Conservation (phyloP, 2,797 vertebrate species). For the Cirrhinus molitorella region DNA sequence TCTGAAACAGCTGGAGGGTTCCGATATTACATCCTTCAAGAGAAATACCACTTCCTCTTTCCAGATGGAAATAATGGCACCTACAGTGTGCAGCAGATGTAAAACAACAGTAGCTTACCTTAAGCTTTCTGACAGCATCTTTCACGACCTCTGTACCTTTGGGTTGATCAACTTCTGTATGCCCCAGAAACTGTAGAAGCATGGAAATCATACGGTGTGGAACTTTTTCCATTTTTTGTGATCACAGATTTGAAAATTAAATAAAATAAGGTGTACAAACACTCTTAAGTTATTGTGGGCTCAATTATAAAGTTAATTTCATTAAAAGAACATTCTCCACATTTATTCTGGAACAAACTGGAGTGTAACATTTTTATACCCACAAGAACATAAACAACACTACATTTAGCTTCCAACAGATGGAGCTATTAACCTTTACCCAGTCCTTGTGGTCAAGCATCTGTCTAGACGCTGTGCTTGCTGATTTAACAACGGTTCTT, state of each 20-base stretch:
- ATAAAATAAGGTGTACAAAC: too few species aligned
- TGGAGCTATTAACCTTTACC: constrained; percentile 74
- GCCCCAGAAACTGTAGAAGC: constrained; percentile 89
- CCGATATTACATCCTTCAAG: not conserved
- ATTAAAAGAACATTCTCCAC: not conserved
- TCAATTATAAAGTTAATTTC: not conserved
- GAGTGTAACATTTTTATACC: not conserved
- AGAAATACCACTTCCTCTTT: constrained; percentile 19
- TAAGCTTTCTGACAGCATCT: constrained; percentile 96
- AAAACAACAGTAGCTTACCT: constrained; percentile 81
- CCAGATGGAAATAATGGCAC: not conserved
- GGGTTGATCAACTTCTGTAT: constrained; percentile 95
- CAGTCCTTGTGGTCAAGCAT: constrained; percentile 54
- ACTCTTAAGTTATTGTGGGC: not conserved
- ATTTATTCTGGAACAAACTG: not conserved
- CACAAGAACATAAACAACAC: constrained; percentile 1
- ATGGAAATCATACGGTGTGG: not conserved
- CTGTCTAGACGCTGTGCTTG: constrained; percentile 56
- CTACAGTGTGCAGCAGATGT: not conserved
- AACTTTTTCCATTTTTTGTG: not conserved
- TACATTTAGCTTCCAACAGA: constrained; percentile 70
- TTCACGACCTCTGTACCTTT: constrained; percentile 97
- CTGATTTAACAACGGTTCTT: constrained; percentile 41
- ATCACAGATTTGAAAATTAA: not conserved
- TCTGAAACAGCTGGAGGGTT: not conserved